Base-by-base conservation (phyloP, 2,113 vertebrate genomes). In the Gadus macrocephalus region DNA sequence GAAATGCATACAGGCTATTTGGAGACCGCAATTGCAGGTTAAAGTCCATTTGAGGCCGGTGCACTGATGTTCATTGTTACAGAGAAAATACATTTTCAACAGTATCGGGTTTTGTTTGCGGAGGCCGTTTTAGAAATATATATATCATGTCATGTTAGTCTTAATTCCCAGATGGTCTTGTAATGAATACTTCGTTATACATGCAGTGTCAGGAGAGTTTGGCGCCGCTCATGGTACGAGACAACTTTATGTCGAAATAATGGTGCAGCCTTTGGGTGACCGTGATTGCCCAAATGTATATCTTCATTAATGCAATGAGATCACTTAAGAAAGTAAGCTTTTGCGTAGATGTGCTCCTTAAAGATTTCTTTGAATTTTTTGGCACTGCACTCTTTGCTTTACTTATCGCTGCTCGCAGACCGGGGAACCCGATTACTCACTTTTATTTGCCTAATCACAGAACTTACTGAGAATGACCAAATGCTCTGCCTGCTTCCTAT, bases 11-110 rank as follows among this genome's bases (percentile, higher is more conserved):
- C 84, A 85, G 79, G 83, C 79, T 65, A 86, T 84, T 82, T 77
- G 66, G 70, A 91, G 89, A 73, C 91, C 91, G 90, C 88, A 93
- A 92, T 92, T 92, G 79, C 86, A 86, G 90, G 88, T 89, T 89
- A 78, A 75, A 64, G 69, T 85, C 73, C 78, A 82, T 68, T 72
- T 81, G 75, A 74, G 68, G 77, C 75, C 81, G 53, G 69, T 82
- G 81, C 69, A 73, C 77, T 82, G 81, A 89, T 87, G 89, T 83
- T 87, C 81, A 84, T 88, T 90, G 81, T 71, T 83, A 83, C 70
- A 71, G 81, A 83, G 77, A 82, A 78, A 82, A 86, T 81, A 86
- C 77, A 82, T 83, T 90, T 87, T 76, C 79, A 85, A 76, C 78
- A 75, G 81, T 83, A 89, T 91, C 90, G 77, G 76, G 75, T 91